phyloP scores from a whole-genome alignment of 1,140 invertebrate genomes.

The Oryctes rhinoceros region DNA sequence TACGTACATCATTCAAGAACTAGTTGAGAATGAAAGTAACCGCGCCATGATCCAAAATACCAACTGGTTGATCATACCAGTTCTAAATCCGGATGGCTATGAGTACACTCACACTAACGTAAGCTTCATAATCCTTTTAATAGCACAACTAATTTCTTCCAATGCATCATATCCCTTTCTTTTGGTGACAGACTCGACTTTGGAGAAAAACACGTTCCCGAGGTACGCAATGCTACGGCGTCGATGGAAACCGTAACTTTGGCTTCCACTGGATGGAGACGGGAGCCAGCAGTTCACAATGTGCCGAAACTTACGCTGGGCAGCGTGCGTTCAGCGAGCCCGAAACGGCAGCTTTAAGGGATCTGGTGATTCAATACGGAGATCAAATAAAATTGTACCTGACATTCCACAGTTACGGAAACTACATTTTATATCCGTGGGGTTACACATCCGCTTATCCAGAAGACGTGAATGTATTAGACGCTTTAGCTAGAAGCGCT shows the following conservation, averaged over 20 bases:
- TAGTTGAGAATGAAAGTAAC: slow-evolving; percentile 63
- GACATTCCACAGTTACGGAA: slow-evolving; percentile 78
- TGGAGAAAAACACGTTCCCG: slow-evolving; percentile 75
- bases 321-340: slow-evolving; percentile 74
- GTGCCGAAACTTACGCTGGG: slow-evolving; percentile 75
- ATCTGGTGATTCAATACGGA: slow-evolving; percentile 61
- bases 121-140: slow-evolving; percentile 51
- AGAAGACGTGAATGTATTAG: background rate
- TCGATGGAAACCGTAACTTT: slow-evolving; percentile 78
- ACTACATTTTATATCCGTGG: slow-evolving; percentile 74
- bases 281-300: slow-evolving; percentile 72
- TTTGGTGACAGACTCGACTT: slow-evolving; percentile 64
- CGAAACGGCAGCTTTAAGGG: slow-evolving; percentile 70
- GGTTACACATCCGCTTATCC: slow-evolving; percentile 63
- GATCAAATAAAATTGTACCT: slow-evolving; percentile 71
- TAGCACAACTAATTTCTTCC: slow-evolving; percentile 41
- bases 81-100: slow-evolving; percentile 79
- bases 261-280: slow-evolving; percentile 70
- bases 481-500: background rate
- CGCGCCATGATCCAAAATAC: slow-evolving; percentile 61
- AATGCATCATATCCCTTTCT: background rate
- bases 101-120: slow-evolving; percentile 68
- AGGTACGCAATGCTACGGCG: slow-evolving; percentile 65
- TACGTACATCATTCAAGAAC: slow-evolving; percentile 70
- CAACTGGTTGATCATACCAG: slow-evolving; percentile 75